Percentiles rank a stretch among this genome's conserved stretches.
These are phyloP conservation scores for Druceiella hillmani DNA, from an alignment of 2,888 invertebrate genomes.

Conservation along the genomic window DNA sequence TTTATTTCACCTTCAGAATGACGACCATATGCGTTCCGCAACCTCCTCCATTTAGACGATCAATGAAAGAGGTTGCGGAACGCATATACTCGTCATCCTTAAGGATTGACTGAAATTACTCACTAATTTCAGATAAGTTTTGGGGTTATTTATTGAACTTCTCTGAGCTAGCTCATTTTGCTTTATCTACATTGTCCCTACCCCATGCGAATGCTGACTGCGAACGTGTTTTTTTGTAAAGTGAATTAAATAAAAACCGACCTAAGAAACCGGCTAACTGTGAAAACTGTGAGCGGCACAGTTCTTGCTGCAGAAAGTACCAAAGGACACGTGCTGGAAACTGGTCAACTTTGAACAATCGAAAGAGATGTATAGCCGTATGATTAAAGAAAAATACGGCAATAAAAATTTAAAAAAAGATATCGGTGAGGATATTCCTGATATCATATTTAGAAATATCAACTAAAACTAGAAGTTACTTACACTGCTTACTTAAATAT, in stretches of 20 bases:
- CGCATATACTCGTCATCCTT: slow-evolving; percentile 15
- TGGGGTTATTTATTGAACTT: slow-evolving; percentile 17
- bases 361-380: slow-evolving; percentile 10
- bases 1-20: too few species aligned
- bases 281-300: slow-evolving; percentile 14
- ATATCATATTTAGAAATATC: too few species aligned
- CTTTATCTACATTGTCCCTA: slow-evolving; percentile 7
- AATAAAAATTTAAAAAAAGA: too few species aligned
- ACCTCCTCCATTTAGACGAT: too few species aligned
- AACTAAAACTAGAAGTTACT: too few species aligned
- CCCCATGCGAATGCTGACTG: slow-evolving; percentile 10
- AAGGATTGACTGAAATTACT: slow-evolving; percentile 13
- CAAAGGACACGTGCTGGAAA: slow-evolving; percentile 13
- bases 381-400: slow-evolving; percentile 8
- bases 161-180: slow-evolving; percentile 8
- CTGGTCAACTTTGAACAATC: slow-evolving; percentile 13
- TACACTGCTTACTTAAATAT: too few species aligned
- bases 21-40: too few species aligned
- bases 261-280: slow-evolving; percentile 11
- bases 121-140: slow-evolving; percentile 17
- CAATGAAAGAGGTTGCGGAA: slow-evolving; percentile 14
- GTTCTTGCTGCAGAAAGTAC: slow-evolving; percentile 15
- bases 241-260: slow-evolving; percentile 14
- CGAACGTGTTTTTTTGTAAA: slow-evolving; percentile 13
- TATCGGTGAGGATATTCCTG: too few species aligned